Conservation (phyloP, 2,888 invertebrate genomes). For the Eristalis intricaria region DNA sequence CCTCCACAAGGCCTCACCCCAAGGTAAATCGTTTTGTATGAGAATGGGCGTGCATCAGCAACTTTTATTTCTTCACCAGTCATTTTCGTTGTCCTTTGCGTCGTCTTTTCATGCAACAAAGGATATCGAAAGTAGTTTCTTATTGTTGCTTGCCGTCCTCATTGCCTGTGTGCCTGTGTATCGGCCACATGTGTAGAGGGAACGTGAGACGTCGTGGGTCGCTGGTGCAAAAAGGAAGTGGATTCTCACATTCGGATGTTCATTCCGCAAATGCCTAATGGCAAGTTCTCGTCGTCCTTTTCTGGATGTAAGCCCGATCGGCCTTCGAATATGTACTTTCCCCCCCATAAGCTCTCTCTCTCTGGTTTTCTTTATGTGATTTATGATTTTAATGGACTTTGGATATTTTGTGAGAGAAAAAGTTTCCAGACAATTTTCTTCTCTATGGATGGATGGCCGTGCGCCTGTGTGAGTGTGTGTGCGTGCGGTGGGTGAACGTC, state of each 20-base stretch:
- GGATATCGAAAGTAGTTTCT: constrained; percentile 57
- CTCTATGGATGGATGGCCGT: background rate
- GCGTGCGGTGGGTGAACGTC: background rate
- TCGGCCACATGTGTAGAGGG: background rate
- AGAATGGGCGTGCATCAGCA: constrained; percentile 45
- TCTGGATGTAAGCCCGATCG: constrained; percentile 33
- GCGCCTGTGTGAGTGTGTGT: background rate
- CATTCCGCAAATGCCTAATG: constrained; percentile 62
- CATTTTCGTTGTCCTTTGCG: constrained; percentile 18
- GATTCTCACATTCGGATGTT: constrained; percentile 59
- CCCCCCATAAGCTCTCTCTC: background rate
- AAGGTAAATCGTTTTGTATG: constrained; percentile 13
- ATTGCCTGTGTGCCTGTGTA: constrained; percentile 7
- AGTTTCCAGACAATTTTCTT: constrained; percentile 62
- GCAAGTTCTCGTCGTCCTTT: constrained; percentile 36
- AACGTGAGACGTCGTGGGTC: background rate
- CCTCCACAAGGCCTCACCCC: background rate
- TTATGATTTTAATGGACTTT: constrained; percentile 68
- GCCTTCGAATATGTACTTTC: background rate
- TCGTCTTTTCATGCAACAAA: constrained; percentile 47
- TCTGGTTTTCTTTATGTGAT: constrained; percentile 40
- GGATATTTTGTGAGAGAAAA: constrained; percentile 45
- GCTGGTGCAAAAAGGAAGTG: constrained; percentile 36
- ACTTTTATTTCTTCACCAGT: constrained; percentile 28
- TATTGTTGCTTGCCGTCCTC: constrained; percentile 35